Conservation (phyloP, 1,140 invertebrate species). For the Drosophila lacertosa region DNA sequence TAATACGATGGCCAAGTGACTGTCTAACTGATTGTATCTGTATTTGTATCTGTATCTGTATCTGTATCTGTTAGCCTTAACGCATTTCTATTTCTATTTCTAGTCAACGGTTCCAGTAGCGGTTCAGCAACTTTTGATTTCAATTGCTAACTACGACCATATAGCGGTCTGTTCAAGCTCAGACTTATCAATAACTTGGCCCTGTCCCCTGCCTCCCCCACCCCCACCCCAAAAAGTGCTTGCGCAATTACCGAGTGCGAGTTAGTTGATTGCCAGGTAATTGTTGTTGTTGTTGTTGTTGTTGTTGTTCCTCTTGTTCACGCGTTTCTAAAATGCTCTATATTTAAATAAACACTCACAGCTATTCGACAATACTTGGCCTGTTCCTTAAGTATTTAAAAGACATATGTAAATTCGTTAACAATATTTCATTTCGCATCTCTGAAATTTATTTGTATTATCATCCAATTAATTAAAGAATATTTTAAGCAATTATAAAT, state of each 20-base stretch:
- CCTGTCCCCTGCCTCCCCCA: not conserved
- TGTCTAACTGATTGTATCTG: constrained; percentile 29
- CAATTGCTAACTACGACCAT: constrained; percentile 40
- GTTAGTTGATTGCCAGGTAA: constrained; percentile 19
- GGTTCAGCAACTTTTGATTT: constrained; percentile 74
- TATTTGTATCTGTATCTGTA: constrained; percentile 7
- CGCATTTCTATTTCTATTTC: constrained; percentile 40
- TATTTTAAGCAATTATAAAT: constrained; percentile 4
- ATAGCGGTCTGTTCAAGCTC: constrained; percentile 51
- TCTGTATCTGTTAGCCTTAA: constrained; percentile 18
- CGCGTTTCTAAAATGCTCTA: constrained; percentile 18
- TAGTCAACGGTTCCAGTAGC: constrained; percentile 46
- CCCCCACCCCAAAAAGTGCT: constrained; percentile 1
- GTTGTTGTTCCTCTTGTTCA: constrained; percentile 16
- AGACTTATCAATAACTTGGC: constrained; percentile 6
- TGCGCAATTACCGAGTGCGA: constrained; percentile 38
- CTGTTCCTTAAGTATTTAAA: not conserved
- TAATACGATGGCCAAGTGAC: constrained; percentile 53
- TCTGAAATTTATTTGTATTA: too few species aligned
- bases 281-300: constrained; percentile 19
- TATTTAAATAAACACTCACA: too few species aligned
- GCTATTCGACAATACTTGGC: not conserved
- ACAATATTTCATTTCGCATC: too few species aligned
- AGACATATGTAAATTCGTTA: constrained; percentile 1
- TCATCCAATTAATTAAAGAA: constrained; percentile 19